Conservation (phyloP, 1,140 invertebrate genomes). For the Sminthurinus signatus region DNA sequence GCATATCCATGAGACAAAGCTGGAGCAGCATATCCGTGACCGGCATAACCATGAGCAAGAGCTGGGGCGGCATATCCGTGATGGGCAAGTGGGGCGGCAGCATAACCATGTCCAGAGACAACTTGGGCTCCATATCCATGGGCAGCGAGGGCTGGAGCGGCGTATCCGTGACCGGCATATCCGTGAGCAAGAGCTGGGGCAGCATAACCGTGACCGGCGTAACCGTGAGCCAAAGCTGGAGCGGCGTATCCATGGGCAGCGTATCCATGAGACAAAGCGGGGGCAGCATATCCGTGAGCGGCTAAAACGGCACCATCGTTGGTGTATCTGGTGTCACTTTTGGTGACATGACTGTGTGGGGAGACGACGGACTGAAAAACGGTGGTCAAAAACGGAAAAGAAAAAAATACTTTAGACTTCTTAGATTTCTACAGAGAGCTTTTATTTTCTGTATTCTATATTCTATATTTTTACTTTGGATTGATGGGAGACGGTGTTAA, state of each 20-base stretch:
- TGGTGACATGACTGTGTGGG: slow-evolving; percentile 44
- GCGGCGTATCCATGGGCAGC: slow-evolving; percentile 20
- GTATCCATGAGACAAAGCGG: slow-evolving; percentile 29
- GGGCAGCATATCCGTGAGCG: slow-evolving; percentile 35
- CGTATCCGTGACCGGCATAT: slow-evolving; percentile 33
- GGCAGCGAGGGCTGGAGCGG: slow-evolving; percentile 29
- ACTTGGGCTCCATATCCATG: slow-evolving; percentile 11
- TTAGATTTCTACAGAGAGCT: too few relatives aligned
- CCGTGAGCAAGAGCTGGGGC: slow-evolving; percentile 23
- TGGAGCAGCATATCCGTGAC: slow-evolving; percentile 33
- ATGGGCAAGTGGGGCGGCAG: slow-evolving; percentile 22
- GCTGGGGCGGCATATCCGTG: slow-evolving; percentile 28
- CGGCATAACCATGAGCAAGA: slow-evolving; percentile 30
- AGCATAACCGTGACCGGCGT: slow-evolving; percentile 28
- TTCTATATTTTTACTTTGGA: slow-evolving; percentile 27
- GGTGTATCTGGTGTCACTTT: slow-evolving; percentile 46
- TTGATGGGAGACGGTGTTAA: slow-evolving; percentile 33
- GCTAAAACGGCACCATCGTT: slow-evolving; percentile 42
- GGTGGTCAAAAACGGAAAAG: too few relatives aligned
- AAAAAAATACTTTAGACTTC: too few relatives aligned
- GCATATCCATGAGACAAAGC: slow-evolving; percentile 3
- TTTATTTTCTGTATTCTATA: neutral
- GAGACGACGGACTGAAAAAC: slow-evolving; percentile 26
- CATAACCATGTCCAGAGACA: slow-evolving; percentile 21
- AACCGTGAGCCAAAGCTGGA: slow-evolving; percentile 13